phyloP scores from a whole-genome alignment of 2,797 vertebrate genomes.

The Scolopax bukidnonensis region DNA sequence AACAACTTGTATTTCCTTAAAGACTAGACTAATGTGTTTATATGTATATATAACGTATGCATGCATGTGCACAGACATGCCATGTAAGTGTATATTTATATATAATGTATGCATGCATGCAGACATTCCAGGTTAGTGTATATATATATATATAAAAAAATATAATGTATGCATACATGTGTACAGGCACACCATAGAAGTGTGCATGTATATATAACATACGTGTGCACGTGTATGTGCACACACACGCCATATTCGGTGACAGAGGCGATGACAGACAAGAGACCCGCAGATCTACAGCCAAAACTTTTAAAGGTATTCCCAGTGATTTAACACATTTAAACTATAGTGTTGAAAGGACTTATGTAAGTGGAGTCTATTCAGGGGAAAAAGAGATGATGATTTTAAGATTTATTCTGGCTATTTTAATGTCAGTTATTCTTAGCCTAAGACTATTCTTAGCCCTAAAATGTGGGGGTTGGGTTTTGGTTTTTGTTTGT shows the following conservation, averaged over 20 bases:
- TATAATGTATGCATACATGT: background rate
- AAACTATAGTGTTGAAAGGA: background rate
- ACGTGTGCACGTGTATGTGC: accelerated
- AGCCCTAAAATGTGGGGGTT: background rate
- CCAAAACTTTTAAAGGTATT: background rate
- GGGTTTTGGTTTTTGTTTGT: too few relatives aligned
- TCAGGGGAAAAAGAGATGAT: background rate
- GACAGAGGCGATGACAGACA: background rate
- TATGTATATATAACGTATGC: accelerated
- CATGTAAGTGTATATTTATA: background rate
- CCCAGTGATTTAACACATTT: background rate
- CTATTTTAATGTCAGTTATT: slow-evolving; percentile 1
- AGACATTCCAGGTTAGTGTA: background rate
- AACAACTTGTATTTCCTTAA: background rate
- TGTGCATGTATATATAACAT: background rate
- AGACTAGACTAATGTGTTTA: background rate
- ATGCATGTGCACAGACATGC: background rate
- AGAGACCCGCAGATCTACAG: background rate
- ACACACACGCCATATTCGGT: background rate
- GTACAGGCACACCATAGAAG: background rate
- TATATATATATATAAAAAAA: background rate
- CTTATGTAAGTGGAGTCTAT: background rate
- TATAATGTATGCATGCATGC: background rate
- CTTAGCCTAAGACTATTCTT: slow-evolving; percentile 10
- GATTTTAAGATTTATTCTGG: background rate